These are phyloP conservation scores for Timandra comae DNA, from an alignment of 2,888 invertebrate genomes.

Conservation along the genomic window DNA sequence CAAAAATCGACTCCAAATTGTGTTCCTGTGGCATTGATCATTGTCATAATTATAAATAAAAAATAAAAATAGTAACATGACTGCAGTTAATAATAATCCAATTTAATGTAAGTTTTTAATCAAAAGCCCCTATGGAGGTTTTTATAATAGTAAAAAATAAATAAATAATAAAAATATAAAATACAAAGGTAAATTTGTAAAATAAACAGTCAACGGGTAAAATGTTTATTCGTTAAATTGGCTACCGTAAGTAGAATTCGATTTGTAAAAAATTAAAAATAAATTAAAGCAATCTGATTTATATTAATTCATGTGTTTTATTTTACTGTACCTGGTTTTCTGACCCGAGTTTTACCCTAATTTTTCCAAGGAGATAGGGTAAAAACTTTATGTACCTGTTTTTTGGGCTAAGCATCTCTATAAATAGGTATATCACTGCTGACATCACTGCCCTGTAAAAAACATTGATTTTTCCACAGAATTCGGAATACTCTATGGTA, in stretches of 20 bases:
- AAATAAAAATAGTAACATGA: conserved; percentile 43
- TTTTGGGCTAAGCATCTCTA: no score
- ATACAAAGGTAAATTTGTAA: conserved; percentile 75
- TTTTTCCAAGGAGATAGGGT: no score
- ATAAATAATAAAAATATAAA: conserved; percentile 45
- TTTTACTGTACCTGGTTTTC: conserved; percentile 30
- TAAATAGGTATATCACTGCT: no score
- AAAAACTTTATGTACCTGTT: no score
- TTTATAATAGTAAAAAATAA: conserved; percentile 62
- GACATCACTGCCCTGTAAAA: no score
- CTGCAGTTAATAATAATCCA: conserved; percentile 66
- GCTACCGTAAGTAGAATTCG: conserved; percentile 76
- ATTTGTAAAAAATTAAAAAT: conserved; percentile 75
- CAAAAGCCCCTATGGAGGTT: conserved; percentile 73
- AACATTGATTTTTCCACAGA: no score
- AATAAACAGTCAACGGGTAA: conserved; percentile 65
- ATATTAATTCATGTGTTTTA: conserved; percentile 62
- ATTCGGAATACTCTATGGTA: no score
- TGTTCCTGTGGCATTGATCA: conserved; percentile 65
- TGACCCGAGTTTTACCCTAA: no score
- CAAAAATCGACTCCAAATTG: conserved; percentile 42
- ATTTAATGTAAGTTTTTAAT: conserved; percentile 73
- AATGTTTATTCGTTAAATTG: conserved; percentile 74
- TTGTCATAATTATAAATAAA: conserved; percentile 39
- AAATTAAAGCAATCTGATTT: conserved; percentile 78